Conservation (phyloP, 2,113 vertebrate genomes). For the Dunckerocampus dactyliophorus region DNA sequence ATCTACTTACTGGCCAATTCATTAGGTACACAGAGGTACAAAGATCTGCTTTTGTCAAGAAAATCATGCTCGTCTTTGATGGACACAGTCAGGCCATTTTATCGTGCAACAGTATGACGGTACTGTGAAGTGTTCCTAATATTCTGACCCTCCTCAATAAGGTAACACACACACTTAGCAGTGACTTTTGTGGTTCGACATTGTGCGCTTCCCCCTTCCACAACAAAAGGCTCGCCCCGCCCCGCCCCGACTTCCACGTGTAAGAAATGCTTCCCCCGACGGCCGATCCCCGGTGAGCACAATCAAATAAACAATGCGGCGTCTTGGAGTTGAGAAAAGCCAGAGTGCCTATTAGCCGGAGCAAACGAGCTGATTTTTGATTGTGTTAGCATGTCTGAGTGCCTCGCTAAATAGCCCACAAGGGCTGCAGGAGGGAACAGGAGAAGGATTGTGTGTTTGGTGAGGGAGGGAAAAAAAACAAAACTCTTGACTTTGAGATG, state of each 20-base stretch:
- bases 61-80: too few relatives aligned
- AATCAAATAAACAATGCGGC: slow-evolving; percentile 68
- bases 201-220: slow-evolving; percentile 10
- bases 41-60: too few relatives aligned
- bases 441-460: slow-evolving; percentile 1
- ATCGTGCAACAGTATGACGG: too few relatives aligned
- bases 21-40: too few relatives aligned
- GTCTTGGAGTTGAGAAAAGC: slow-evolving; percentile 53
- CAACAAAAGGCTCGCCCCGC: background rate
- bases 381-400: slow-evolving; percentile 70
- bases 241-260: background rate
- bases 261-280: slow-evolving; percentile 40
- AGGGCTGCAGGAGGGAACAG: slow-evolving; percentile 48
- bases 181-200: slow-evolving; percentile 36
- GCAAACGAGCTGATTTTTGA: slow-evolving; percentile 68
- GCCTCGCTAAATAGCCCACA: slow-evolving; percentile 68
- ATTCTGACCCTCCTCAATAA: too few relatives aligned
- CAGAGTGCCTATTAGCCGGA: slow-evolving; percentile 64
- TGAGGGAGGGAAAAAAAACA: slow-evolving; percentile 20
- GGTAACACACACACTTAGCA: background rate
- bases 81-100: too few relatives aligned
- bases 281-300: slow-evolving; percentile 54
- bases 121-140: too few relatives aligned
- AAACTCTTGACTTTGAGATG: slow-evolving; percentile 70
- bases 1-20: too few relatives aligned